These are phyloP conservation scores for Buathra laborator DNA, from an alignment of 2,888 invertebrate species.

Conservation along the genomic window DNA sequence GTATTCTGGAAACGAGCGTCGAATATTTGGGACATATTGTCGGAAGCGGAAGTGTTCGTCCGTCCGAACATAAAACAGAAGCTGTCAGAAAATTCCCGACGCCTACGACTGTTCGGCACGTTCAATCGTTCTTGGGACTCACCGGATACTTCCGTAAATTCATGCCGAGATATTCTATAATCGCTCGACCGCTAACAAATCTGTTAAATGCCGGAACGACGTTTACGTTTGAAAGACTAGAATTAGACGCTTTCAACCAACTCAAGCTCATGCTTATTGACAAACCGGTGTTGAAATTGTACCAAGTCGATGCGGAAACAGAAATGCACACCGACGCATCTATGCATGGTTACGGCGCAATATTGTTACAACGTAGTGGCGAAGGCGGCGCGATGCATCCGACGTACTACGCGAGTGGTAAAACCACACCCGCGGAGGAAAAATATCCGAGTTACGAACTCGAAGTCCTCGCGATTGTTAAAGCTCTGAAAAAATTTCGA, in stretches of 20 bases:
- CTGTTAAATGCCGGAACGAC: constrained; percentile 13
- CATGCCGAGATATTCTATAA: constrained; percentile 51
- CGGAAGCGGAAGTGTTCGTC: neutral
- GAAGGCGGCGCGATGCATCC: constrained; percentile 69
- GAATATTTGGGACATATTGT: constrained; percentile 32
- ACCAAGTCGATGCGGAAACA: constrained; percentile 29
- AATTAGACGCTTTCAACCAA: constrained; percentile 35
- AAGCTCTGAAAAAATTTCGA: constrained; percentile 70
- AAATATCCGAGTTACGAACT: constrained; percentile 72
- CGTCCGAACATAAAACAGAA: neutral
- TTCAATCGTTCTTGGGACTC: constrained; percentile 59
- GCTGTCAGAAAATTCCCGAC: neutral
- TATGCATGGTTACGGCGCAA: constrained; percentile 66
- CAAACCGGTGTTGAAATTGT: constrained; percentile 33
- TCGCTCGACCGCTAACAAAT: constrained; percentile 56
- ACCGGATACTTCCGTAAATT: constrained; percentile 63
- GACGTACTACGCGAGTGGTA: constrained; percentile 73
- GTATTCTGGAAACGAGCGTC: constrained; percentile 20
- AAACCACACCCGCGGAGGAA: constrained; percentile 68
- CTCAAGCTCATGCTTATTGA: constrained; percentile 63
- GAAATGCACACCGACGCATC: constrained; percentile 65
- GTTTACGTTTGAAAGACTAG: constrained; percentile 43
- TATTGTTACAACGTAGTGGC: constrained; percentile 66
- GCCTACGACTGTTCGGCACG: neutral
- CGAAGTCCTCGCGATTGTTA: constrained; percentile 72